Evolutionary conservation across 2,113 vertebrate species (phyloP).

Genomic region (Gorilla gorilla): DNA sequence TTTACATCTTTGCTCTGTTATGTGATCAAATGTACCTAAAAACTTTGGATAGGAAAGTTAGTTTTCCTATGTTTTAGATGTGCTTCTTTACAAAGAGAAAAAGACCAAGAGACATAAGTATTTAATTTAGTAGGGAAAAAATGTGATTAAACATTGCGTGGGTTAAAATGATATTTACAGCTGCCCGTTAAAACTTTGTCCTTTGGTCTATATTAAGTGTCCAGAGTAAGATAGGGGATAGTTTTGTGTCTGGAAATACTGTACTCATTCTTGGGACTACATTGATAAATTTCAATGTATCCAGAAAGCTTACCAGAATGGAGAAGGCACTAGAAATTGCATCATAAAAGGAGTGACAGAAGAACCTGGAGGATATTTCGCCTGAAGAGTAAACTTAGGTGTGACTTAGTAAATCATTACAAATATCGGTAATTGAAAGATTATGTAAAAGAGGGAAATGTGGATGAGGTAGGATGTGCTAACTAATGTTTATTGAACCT

Average conservation of each 20-base stretch:
- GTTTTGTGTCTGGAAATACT: slow-evolving; percentile 24
- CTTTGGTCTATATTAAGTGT: not conserved
- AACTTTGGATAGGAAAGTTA: slow-evolving; percentile 10
- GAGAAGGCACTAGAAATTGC: not conserved
- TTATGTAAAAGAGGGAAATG: not conserved
- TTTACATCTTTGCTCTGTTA: slow-evolving; percentile 27
- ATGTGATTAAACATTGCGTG: not conserved
- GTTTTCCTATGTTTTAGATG: not conserved
- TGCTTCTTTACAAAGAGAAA: slow-evolving; percentile 1
- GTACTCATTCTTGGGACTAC: not conserved
- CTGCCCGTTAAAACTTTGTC: not conserved
- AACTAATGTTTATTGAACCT: not conserved
- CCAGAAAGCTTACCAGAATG: not conserved
- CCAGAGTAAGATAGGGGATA: not conserved
- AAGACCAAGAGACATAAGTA: not conserved
- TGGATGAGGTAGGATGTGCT: not conserved
- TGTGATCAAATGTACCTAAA: slow-evolving; percentile 6
- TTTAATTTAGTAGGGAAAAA: slow-evolving; percentile 22
- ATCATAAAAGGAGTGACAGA: not conserved
- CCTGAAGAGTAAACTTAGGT: not conserved
- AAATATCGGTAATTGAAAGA: not conserved
- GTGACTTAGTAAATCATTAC: not conserved
- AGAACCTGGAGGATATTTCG: not conserved
- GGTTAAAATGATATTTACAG: slow-evolving; percentile 35
- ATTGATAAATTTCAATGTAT: not conserved